These are phyloP conservation scores for Oophaga pumilio DNA, from an alignment of 2,113 vertebrate species.

Conservation along the genomic window DNA sequence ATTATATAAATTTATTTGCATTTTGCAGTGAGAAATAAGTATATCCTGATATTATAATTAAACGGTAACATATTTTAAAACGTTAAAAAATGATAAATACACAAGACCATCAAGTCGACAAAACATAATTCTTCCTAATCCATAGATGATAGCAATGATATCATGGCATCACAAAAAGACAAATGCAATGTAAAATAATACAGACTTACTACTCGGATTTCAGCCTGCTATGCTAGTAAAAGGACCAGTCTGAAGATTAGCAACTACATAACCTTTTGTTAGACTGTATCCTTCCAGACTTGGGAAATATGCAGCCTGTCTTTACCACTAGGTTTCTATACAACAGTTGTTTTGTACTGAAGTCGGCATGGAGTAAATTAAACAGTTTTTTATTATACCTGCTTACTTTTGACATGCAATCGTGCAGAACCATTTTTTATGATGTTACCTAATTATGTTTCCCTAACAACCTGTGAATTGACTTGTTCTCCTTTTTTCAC, in stretches of 20 bases:
- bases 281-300: constrained; percentile 31
- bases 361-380: constrained; percentile 57
- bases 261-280: constrained; percentile 48
- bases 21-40: too few species aligned
- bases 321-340: constrained; percentile 39
- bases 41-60: too few species aligned
- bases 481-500: constrained; percentile 17
- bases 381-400: constrained; percentile 55
- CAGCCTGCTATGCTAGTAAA: neutral
- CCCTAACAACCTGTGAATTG: constrained; percentile 52
- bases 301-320: constrained; percentile 35
- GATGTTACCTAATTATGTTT: constrained; percentile 56
- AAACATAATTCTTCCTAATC: neutral
- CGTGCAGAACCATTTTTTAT: constrained; percentile 58
- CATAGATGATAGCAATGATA: neutral
- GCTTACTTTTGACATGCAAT: constrained; percentile 57
- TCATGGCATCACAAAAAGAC: neutral
- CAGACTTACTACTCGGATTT: neutral
- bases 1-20: too few species aligned
- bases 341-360: constrained; percentile 55
- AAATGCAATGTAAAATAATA: neutral
- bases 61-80: too few species aligned
- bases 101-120: neutral
- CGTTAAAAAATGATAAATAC: too few species aligned
- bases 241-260: constrained; percentile 28